phyloP scores from a whole-genome alignment of 2,797 vertebrate genomes.

The Momotus momota region DNA sequence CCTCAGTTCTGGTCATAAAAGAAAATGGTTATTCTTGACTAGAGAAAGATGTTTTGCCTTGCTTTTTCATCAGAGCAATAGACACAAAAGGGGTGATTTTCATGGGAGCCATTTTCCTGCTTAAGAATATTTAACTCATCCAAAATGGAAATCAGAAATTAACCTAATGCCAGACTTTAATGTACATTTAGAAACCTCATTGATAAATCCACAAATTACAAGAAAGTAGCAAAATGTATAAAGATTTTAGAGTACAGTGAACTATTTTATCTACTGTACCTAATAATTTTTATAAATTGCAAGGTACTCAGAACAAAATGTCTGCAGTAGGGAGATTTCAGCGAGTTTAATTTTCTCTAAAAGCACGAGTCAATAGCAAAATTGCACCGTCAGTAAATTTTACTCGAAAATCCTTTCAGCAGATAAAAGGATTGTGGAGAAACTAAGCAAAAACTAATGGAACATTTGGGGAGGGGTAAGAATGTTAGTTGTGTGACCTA shows the following conservation, averaged over 20 bases:
- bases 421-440: conserved; percentile 59
- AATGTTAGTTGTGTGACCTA: not conserved
- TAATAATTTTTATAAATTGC: conserved; percentile 61
- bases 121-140: not conserved
- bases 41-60: not conserved
- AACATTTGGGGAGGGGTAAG: not conserved
- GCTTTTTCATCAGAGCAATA: not conserved
- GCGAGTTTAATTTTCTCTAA: conserved; percentile 75
- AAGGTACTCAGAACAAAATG: conserved; percentile 25
- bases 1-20: not conserved
- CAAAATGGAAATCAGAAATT: conserved; percentile 29
- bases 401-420: conserved; percentile 38
- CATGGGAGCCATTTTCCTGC: not conserved
- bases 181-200: not conserved
- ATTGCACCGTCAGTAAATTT: conserved; percentile 62
- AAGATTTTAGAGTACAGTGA: conserved; percentile 7
- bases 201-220: conserved; percentile 50
- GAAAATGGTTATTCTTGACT: not conserved
- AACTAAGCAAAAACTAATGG: conserved; percentile 20
- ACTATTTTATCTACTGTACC: not conserved
- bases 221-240: not conserved
- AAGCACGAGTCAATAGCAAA: conserved; percentile 65
- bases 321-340: conserved; percentile 25
- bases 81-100: conserved; percentile 2
- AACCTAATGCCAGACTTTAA: not conserved